These are phyloP conservation scores for Aphaenogaster ashmeadi DNA, from an alignment of 1,140 invertebrate genomes.

Conservation along the genomic window DNA sequence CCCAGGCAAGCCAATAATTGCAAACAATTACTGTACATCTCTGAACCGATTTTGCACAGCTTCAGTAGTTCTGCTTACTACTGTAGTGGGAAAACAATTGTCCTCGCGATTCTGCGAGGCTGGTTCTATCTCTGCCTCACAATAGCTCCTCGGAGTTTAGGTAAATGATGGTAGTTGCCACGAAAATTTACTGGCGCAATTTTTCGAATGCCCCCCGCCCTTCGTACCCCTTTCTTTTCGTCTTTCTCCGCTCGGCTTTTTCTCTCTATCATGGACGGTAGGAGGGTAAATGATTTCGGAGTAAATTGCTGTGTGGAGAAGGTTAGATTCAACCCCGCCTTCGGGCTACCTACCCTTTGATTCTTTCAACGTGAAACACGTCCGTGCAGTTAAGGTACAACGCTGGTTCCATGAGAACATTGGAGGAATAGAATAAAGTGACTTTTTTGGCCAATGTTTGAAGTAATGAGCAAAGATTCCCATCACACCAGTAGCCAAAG, in stretches of 20 bases:
- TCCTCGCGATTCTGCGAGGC: conserved; percentile 73
- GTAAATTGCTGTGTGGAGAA: conserved; percentile 77
- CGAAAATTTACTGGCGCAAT: conserved; percentile 84
- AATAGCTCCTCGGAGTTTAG: conserved; percentile 79
- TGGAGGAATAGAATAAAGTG: conserved; percentile 38
- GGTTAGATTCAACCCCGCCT: conserved; percentile 62
- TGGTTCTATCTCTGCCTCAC: conserved; percentile 71
- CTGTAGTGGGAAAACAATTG: conserved; percentile 79
- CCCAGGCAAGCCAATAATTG: conserved; percentile 77
- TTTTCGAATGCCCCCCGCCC: conserved; percentile 82
- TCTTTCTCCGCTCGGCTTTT: conserved; percentile 66
- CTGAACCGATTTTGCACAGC: conserved; percentile 65
- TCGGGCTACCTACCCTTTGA: conserved; percentile 66
- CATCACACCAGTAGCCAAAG: conserved; percentile 28
- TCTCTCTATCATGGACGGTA: conserved; percentile 53
- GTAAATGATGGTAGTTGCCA: conserved; percentile 85
- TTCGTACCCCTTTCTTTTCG: conserved; percentile 30
- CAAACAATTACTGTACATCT: conserved; percentile 79
- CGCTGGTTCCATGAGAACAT: conserved; percentile 54
- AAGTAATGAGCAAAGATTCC: conserved; percentile 52
- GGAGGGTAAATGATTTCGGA: conserved; percentile 79
- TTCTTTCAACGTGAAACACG: conserved; percentile 75
- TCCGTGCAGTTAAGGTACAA: conserved; percentile 69
- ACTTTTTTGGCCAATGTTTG: conserved; percentile 39
- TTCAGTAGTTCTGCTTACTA: conserved; percentile 65